A percentile compares a stretch with the other conserved stretches of the same genome.
phyloP scores from a whole-genome alignment of 92 coral and sea anemone species.

The Phymanthus crucifer region DNA sequence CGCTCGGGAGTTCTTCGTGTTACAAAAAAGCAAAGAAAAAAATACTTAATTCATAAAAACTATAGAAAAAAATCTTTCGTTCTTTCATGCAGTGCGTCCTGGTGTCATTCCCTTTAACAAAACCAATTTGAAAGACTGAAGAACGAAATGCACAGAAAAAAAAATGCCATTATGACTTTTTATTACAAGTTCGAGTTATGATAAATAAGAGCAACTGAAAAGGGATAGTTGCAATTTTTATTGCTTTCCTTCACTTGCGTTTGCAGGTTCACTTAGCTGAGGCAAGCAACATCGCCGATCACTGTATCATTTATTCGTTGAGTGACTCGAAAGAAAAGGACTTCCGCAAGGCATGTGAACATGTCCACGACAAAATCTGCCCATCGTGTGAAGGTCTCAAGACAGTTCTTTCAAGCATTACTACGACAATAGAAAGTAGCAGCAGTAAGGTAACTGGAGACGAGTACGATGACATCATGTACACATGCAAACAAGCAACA shows the following conservation, averaged over 20 bases:
- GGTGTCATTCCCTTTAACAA: no score
- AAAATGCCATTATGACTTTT: no score
- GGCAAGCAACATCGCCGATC: constrained; percentile 44
- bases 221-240: no score
- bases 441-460: constrained; percentile 30
- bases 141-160: no score
- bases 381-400: constrained; percentile 48
- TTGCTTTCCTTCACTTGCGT: background rate
- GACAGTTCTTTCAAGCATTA: constrained; percentile 37
- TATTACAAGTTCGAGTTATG: no score
- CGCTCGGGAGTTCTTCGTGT: no score
- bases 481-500: constrained; percentile 41
- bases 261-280: constrained; percentile 43
- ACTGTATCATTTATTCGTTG: constrained; percentile 48
- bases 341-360: constrained; percentile 26
- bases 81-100: no score
- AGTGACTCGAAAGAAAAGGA: constrained; percentile 47
- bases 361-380: constrained; percentile 46
- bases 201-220: no score
- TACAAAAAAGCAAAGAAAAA: no score
- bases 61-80: no score
- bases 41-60: no score
- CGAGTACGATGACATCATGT: constrained; percentile 46
- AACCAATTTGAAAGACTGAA: no score
- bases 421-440: constrained; percentile 27